A percentile compares a stretch with the other conserved stretches of the same genome.
phyloP scores from a whole-genome alignment of 2,888 invertebrate species.

The Drosophila monieri region DNA sequence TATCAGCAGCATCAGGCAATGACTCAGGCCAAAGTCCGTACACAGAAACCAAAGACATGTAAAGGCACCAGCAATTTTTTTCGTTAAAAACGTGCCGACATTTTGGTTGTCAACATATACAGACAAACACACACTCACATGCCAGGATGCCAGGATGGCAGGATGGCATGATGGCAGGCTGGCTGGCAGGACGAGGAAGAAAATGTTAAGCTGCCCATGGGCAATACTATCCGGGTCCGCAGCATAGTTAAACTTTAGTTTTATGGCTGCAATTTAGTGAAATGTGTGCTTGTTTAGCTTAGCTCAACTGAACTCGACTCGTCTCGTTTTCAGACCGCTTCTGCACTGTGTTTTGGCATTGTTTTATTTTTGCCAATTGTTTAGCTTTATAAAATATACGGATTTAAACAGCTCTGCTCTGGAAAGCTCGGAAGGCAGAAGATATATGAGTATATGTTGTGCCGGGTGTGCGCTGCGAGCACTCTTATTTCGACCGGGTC shows the following conservation, averaged over 20 bases:
- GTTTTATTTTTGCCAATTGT: conserved; percentile 76
- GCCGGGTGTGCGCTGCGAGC: conserved; percentile 34
- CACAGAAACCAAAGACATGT: conserved; percentile 39
- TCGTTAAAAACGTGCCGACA: conserved; percentile 77
- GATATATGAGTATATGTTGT: conserved; percentile 61
- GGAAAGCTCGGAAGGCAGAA: conserved; percentile 44
- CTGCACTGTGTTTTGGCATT: conserved; percentile 45
- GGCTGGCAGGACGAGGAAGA: conserved; percentile 7
- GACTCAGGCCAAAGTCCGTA: conserved; percentile 46
- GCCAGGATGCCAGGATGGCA: conserved; percentile 2
- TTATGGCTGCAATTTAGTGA: conserved; percentile 77
- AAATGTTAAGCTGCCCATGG: conserved; percentile 39
- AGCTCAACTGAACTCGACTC: conserved; percentile 26
- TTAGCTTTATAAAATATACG: conserved; percentile 66
- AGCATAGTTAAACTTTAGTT: conserved; percentile 76
- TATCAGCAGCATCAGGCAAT: conserved; percentile 32
- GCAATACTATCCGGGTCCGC: conserved; percentile 35
- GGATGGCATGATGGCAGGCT: not conserved
- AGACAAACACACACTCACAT: conserved; percentile 10
- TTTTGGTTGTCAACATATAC: conserved; percentile 72
- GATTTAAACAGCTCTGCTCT: conserved; percentile 69
- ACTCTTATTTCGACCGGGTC: conserved; percentile 9
- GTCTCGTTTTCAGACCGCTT: conserved; percentile 19
- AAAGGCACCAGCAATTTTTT: conserved; percentile 44
- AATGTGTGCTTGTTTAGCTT: conserved; percentile 55